Evolutionary conservation across 2,113 vertebrate species (phyloP), one percentile per base, ranked within the genome.

Genomic region (human): DNA sequence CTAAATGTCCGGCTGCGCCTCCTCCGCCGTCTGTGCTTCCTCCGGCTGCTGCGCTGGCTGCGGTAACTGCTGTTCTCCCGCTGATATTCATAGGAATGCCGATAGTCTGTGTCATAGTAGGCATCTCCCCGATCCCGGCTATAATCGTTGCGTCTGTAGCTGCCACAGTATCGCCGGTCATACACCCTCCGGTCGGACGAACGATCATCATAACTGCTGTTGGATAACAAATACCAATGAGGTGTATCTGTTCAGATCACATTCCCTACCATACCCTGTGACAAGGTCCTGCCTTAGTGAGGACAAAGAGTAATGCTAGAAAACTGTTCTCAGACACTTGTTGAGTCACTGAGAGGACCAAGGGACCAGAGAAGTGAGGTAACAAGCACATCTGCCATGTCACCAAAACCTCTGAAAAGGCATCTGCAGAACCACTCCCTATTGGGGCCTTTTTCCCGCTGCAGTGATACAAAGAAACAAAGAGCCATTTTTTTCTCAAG

Each of bases 1-100:
- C 99, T 99, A 99, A 99, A 99, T 90, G 99, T 99, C 98, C 99
- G 99, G 99, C 99, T 99, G 98, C 99, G 99, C 98, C 99, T 99
- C 98, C 99, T 99, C 98, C 99, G 99, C 99, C 99, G 99, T 98
- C 99, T 99, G 99, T 99, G 99, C 99, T 99, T 99, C 99, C 99
- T 99, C 95, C 99, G 99, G 99, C 99, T 99, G 99, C 99, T 99
- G 98, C 99, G 99, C 98, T 99, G 99, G 98, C 99, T 99, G 18
- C 98, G 98, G 87, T 99, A 99, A 30, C 98, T 98, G 97, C 99
- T 99, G 97, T 99, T 98, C 79, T 99, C 99, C 0, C 99, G 99
- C 17, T 99, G 99, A 98, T 99, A 99, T 96, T 99, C 99, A 0
- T 99, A 99, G 96, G 99, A 99, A 50, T 98, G 99, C 0, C 97